Base-by-base conservation (phyloP, 1,140 invertebrate genomes). In the Zaprionus camerounensis region DNA sequence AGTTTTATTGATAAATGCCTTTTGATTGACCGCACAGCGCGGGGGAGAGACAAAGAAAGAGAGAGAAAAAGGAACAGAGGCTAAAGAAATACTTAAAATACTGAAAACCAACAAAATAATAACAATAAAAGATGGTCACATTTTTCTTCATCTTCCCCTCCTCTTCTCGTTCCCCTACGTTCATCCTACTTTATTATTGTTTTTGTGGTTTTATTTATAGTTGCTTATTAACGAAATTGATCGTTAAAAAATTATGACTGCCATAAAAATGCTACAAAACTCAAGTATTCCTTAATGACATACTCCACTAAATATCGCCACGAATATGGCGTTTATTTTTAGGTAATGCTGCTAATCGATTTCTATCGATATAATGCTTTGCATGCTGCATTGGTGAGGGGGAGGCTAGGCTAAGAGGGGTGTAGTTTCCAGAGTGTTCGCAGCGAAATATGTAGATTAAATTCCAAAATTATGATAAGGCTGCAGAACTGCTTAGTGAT, bases 191-290 rank as follows among this genome's bases (percentile, higher is more conserved):
- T 66, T 51, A 53, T 69, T 62, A 56, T 70, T 56, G 46, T 36
- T 57, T 15, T 22, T 34, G 56, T 67, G 53, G 70, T 55, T 66
- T 61, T 82, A 80, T 86, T 87, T 81, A 87, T 86, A 76, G 76
- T 66, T 59, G 76, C 83, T 86, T 86, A 82, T 87, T 86, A 86
- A 88, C 74, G 53, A 78, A 86, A 88, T 86, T 80, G 78, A 80
- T 88, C 81, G 81, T 88, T 83, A 83, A 83, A 83, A 75, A 71
- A 70, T 78, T 68, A 71, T 64, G 78, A 71, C 44, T 26, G 57
- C 20, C 55, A 88, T 86, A 88, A 80, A 88, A 63, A 51, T 22
- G 65, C 41, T 36, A 63, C 55, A 70, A 56, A 70, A 70, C 59
- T 70, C 31, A 15, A 75, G 72, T 75, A 57, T 88, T 83, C 62